Evolutionary conservation across 2,888 invertebrate genomes (phyloP), one percentile per base, ranked within the genome.

Genomic region (Osedax fenrisi): DNA sequence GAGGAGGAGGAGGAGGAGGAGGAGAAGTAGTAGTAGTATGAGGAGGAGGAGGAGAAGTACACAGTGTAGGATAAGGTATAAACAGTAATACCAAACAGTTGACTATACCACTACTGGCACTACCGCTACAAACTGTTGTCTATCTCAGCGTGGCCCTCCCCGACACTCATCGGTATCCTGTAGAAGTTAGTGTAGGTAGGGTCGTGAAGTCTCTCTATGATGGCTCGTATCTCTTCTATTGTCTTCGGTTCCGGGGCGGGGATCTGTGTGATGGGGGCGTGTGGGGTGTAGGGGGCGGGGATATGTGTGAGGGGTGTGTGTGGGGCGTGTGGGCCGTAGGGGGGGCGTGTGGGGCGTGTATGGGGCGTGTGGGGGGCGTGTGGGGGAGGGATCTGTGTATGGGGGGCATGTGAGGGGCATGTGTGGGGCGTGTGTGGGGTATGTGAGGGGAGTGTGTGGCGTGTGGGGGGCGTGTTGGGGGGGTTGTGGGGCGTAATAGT

Each of bases 141-240:
- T 24, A 86, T 85, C 81, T 92, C 92, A 3, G 87, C 87, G 79
- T 90, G 89, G 2, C 90, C 89, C 81, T 90, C 90, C 0, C 92
- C 92, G 78, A 94, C 90, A 83, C 93, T 93, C 91, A 94, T 91
- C 0, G 94, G 94, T 66, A 94, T 89, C 77, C 90, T 41, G 17
- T 41, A 41, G 5, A 17, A 10, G 17, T 41, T 41, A 10, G 17
- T 41, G 17, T 41, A 41, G 17, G 5, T 41, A 5, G 17, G 10
- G 17, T 41, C 41, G 41, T 41, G 41, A 5, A 41, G 41, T 5
- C 17, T 5, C 17, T 41, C 41, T 41, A 41, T 41, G 41, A 41
- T 41, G 5, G 41, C 17, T 41, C 17, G 41, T 41, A 41, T 41
- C 17, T 41, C 41, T 41, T 41, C 41, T 10, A 41, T 41, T 41